These are phyloP conservation scores for Carcina quercana DNA, from an alignment of 2,888 invertebrate species.

Conservation along the genomic window DNA sequence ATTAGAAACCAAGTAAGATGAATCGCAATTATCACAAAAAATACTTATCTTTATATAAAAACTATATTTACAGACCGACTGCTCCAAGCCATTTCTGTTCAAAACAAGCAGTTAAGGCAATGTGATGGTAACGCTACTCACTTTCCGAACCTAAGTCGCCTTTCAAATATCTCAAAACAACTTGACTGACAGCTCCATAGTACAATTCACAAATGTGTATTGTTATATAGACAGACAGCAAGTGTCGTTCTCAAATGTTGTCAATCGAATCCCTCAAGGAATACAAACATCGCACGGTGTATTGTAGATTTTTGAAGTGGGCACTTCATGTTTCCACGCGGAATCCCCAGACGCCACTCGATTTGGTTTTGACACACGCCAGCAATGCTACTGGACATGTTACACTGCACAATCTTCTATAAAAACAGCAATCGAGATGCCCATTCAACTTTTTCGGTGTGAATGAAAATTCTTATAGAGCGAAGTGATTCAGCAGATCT, in stretches of 20 bases:
- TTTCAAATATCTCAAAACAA: too few species aligned
- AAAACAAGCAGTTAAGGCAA: too few species aligned
- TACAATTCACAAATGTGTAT: too few species aligned
- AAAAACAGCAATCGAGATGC: conserved; percentile 27
- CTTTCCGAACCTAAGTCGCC: too few species aligned
- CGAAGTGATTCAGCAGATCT: conserved; percentile 44
- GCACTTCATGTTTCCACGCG: conserved; percentile 25
- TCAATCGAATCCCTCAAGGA: conserved; percentile 8
- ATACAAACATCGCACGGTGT: conserved; percentile 6
- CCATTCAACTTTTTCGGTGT: conserved; percentile 40
- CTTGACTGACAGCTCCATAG: too few species aligned
- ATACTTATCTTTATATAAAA: too few species aligned
- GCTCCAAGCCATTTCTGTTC: too few species aligned
- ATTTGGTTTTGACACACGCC: conserved; percentile 69
- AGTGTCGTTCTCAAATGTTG: neutral
- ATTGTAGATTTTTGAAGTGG: conserved; percentile 14
- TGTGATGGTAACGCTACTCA: too few species aligned
- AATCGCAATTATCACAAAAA: too few species aligned
- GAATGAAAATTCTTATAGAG: conserved; percentile 34
- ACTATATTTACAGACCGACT: too few species aligned
- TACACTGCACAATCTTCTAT: neutral
- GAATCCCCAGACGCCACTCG: conserved; percentile 65
- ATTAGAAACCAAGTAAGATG: too few species aligned
- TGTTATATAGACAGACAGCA: too few species aligned
- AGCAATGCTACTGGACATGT: conserved; percentile 34